These are phyloP conservation scores for Aphelocoma coerulescens DNA, from an alignment of 2,113 vertebrate genomes.

Conservation along the genomic window DNA sequence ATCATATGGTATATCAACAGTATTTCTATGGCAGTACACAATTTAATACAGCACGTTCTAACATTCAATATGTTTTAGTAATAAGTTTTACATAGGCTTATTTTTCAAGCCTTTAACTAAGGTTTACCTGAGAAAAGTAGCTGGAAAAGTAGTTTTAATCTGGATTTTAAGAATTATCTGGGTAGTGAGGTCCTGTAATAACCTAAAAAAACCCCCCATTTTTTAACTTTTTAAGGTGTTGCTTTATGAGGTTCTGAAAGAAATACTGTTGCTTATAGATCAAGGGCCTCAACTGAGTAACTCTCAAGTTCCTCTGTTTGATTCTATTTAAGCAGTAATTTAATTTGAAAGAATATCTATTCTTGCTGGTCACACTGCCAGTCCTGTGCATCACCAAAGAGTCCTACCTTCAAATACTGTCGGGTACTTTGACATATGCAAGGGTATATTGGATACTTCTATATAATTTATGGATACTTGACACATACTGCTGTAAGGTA, in stretches of 20 bases:
- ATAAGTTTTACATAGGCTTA: not conserved
- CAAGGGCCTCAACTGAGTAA: not conserved
- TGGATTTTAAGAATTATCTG: not conserved
- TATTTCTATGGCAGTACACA: not conserved
- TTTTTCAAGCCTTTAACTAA: not conserved
- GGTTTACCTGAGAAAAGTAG: not conserved
- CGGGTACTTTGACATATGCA: not conserved
- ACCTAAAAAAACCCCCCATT: not conserved
- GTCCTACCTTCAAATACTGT: not conserved
- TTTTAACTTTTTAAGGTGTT: not conserved
- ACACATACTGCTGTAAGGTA: not conserved
- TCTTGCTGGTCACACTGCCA: not conserved
- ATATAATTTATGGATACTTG: not conserved
- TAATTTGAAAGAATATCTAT: not conserved
- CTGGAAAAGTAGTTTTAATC: not conserved
- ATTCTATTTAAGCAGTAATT: not conserved
- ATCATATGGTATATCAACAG: not conserved
- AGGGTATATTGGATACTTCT: not conserved
- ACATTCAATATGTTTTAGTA: not conserved
- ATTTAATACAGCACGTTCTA: not conserved
- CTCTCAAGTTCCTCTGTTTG: not conserved
- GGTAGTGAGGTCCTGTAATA: not conserved
- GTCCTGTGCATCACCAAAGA: too few relatives aligned
- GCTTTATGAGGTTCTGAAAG: not conserved
- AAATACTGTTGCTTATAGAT: not conserved